Evolutionary conservation across 2,797 vertebrate species (phyloP).

Genomic region (Anabacerthia variegaticeps): DNA sequence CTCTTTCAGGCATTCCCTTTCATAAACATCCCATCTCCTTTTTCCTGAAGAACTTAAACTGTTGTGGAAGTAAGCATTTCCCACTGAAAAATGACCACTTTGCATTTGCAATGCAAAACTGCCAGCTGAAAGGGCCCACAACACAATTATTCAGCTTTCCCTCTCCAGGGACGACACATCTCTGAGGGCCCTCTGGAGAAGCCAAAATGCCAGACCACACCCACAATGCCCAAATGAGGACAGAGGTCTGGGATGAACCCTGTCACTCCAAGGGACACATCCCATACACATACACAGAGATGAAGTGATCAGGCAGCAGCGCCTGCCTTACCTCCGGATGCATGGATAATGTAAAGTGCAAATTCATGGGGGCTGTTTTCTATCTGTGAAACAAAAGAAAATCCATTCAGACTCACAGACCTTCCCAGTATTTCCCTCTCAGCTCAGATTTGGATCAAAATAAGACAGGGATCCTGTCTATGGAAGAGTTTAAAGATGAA

Average conservation of each 20-base stretch:
- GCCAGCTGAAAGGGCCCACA: not conserved
- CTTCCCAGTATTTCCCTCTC: not conserved
- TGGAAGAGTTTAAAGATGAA: no score
- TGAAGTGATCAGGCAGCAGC: not conserved
- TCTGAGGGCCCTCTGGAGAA: not conserved
- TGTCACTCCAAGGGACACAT: no score
- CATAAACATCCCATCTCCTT: not conserved
- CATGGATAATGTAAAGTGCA: conserved; percentile 83
- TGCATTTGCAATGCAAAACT: not conserved
- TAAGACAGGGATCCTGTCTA: not conserved
- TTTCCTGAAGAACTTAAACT: not conserved
- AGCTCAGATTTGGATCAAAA: not conserved
- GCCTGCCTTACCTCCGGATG: conserved; percentile 78
- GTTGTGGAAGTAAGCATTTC: not conserved
- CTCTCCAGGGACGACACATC: no score
- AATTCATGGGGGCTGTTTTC: conserved; percentile 85
- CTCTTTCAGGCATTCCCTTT: not conserved
- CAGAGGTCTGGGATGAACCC: not conserved
- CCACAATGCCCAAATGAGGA: not conserved
- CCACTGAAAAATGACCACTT: not conserved
- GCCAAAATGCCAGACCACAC: not conserved
- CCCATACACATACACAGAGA: not conserved
- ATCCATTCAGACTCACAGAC: not conserved
- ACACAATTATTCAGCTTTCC: not conserved
- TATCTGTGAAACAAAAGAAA: conserved; percentile 74